phyloP scores from a whole-genome alignment of 2,888 invertebrate genomes.

The Ornithoptera alexandrae region DNA sequence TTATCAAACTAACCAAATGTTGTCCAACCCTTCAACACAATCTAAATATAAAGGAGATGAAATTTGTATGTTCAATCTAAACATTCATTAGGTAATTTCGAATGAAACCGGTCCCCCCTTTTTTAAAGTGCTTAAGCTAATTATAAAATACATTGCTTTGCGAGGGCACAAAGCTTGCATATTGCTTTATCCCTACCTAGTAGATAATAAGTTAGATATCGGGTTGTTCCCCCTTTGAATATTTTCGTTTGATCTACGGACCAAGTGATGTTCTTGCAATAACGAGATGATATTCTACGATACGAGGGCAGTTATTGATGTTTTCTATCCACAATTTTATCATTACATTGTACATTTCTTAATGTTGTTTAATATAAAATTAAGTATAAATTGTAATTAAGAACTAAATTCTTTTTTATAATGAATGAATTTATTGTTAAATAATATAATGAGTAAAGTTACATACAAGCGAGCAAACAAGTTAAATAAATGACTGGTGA shows the following conservation, averaged over 20 bases:
- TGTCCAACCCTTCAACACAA: constrained; percentile 52
- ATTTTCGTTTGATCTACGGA: constrained; percentile 74
- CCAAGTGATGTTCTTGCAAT: constrained; percentile 41
- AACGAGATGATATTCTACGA: constrained; percentile 9
- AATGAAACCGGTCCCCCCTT: constrained; percentile 50
- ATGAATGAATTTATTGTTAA: no score
- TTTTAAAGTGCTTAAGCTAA: constrained; percentile 76
- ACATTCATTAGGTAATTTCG: constrained; percentile 71
- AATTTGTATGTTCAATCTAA: constrained; percentile 72
- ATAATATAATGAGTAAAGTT: no score
- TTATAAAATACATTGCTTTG: constrained; percentile 69
- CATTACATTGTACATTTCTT: background rate
- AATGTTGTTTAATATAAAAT: background rate
- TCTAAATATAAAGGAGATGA: constrained; percentile 58
- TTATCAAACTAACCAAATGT: constrained; percentile 45
- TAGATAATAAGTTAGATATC: constrained; percentile 61
- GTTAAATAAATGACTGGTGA: no score
- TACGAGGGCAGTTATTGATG: constrained; percentile 1
- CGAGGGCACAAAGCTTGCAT: constrained; percentile 53
- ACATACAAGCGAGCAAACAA: no score
- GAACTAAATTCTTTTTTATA: no score
- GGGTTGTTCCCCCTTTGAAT: constrained; percentile 59
- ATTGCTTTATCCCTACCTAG: constrained; percentile 53
- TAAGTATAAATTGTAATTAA: no score
- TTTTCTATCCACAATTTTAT: background rate